phyloP scores from a whole-genome alignment of 2,888 invertebrate genomes.

The Tanytarsus gracilentus region DNA sequence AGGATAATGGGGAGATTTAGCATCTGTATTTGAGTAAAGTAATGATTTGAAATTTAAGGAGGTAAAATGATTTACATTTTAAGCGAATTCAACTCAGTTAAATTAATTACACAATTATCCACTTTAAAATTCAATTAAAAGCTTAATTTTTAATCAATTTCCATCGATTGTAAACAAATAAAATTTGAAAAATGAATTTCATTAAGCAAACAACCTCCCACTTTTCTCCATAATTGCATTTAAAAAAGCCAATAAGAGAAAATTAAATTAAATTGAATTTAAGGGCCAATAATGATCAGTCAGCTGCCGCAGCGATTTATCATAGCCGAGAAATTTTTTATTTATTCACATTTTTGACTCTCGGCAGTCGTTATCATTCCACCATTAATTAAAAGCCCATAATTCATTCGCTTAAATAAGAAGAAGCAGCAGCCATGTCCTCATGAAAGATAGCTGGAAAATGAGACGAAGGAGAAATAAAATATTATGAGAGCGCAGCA shows the following conservation, averaged over 20 bases:
- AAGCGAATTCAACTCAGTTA: too few relatives aligned
- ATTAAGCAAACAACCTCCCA: neutral
- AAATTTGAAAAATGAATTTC: too few relatives aligned
- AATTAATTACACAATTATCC: too few relatives aligned
- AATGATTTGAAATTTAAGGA: neutral
- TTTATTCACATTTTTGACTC: constrained; percentile 8
- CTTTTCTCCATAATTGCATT: neutral
- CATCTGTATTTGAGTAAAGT: constrained; percentile 19
- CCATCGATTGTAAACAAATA: too few relatives aligned
- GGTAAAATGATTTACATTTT: too few relatives aligned
- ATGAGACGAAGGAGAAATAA: neutral
- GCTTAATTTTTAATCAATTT: too few relatives aligned
- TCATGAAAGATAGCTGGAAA: neutral
- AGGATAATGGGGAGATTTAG: too few relatives aligned
- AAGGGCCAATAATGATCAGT: constrained; percentile 6
- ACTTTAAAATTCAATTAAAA: neutral
- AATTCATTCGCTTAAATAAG: constrained; percentile 6
- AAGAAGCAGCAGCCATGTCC: too few relatives aligned
- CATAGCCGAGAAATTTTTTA: too few relatives aligned
- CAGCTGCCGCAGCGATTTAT: constrained; percentile 12
- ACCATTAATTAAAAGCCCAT: constrained; percentile 27
- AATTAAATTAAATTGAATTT: constrained; percentile 9
- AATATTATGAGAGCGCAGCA: constrained; percentile 24
- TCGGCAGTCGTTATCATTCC: neutral
- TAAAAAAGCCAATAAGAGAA: too few relatives aligned